Evolutionary conservation across 2,113 vertebrate species (phyloP).

Genomic region (Mystacornis crossleyi): DNA sequence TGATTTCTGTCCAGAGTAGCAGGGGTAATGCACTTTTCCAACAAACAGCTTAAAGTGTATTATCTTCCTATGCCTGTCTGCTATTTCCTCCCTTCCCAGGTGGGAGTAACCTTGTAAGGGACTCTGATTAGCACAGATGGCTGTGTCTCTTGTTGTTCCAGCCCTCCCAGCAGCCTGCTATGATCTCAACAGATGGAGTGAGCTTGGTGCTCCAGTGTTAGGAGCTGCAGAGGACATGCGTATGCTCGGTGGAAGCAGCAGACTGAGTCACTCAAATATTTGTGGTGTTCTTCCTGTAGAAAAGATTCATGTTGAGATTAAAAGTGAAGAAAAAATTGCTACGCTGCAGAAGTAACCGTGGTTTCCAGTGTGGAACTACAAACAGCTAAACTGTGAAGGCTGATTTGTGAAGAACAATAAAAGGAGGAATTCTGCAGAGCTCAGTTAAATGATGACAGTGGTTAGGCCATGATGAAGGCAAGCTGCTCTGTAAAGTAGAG

Average conservation of each 20-base stretch:
- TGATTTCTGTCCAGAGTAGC: neutral
- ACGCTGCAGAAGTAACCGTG: neutral
- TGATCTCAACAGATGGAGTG: constrained; percentile 26
- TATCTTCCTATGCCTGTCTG: neutral
- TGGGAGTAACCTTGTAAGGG: neutral
- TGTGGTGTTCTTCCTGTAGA: neutral
- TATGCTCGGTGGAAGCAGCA: neutral
- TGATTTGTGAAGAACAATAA: neutral
- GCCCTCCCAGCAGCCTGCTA: neutral
- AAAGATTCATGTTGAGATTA: neutral
- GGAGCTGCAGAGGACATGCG: neutral
- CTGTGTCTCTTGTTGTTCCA: neutral
- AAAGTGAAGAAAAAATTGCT: neutral
- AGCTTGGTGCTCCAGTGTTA: neutral
- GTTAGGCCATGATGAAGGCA: neutral
- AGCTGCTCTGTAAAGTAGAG: neutral
- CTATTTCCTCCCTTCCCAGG: neutral
- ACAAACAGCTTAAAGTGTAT: neutral
- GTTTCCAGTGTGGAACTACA: neutral
- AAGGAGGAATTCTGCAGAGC: neutral
- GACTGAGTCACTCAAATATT: constrained; percentile 5
- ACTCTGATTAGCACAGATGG: constrained; percentile 11
- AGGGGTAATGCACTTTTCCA: neutral
- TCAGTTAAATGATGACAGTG: neutral
- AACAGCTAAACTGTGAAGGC: neutral